A percentile compares a stretch with the other conserved stretches of the same genome.
These are phyloP conservation scores for Vanessa cardui DNA, from an alignment of 2,888 invertebrate genomes.

Conservation along the genomic window DNA sequence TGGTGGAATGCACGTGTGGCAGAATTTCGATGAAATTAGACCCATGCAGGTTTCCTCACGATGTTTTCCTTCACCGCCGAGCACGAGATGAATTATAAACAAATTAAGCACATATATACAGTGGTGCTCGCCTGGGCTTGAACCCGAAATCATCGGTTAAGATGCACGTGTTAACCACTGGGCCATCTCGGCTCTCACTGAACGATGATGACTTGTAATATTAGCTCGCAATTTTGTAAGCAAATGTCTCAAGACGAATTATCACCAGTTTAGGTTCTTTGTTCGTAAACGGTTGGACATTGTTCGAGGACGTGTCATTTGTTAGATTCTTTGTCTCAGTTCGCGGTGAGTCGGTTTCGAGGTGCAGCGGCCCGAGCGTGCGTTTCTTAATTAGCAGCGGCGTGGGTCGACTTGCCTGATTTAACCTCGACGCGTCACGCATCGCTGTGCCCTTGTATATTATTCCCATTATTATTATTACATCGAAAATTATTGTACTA, in stretches of 20 bases:
- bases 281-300: slow-evolving; percentile 13
- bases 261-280: slow-evolving; percentile 5
- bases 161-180: no score
- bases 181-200: no score
- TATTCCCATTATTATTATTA: slow-evolving; percentile 1
- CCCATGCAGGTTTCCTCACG: no score
- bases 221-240: slow-evolving; percentile 17
- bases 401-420: slow-evolving; percentile 67
- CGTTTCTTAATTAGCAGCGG: slow-evolving; percentile 76
- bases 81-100: no score
- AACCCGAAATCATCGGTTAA: no score
- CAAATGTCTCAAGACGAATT: slow-evolving; percentile 18
- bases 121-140: no score
- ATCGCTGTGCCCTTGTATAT: slow-evolving; percentile 22
- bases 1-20: no score
- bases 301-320: slow-evolving; percentile 55
- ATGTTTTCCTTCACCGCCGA: no score
- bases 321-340: slow-evolving; percentile 51
- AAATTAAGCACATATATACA: no score
- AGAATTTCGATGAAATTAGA: no score
- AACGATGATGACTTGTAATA: slow-evolving; percentile 12
- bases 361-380: slow-evolving; percentile 75
- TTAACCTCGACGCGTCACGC: slow-evolving; percentile 71
- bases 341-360: slow-evolving; percentile 25
- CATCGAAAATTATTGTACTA: no score